Evolutionary conservation across 2,113 vertebrate species (phyloP).

Genomic region (Ramphastos sulfuratus): DNA sequence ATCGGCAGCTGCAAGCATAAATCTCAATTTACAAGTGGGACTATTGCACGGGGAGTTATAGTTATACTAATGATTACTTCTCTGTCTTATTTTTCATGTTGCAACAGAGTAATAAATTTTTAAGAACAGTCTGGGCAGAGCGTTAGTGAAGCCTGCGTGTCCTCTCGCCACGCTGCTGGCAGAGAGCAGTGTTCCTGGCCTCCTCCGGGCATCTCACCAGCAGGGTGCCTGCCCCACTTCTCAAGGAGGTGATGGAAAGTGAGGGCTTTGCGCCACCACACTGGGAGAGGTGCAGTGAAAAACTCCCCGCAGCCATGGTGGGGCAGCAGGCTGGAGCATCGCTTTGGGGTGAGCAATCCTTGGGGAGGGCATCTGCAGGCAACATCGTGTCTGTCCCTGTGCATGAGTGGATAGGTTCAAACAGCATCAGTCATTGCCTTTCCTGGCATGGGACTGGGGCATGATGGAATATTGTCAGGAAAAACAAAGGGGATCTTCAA

Average conservation of each 20-base stretch:
- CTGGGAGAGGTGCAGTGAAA: not conserved
- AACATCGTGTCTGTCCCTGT: not conserved
- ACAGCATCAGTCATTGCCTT: fast-evolving
- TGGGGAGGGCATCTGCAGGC: not conserved
- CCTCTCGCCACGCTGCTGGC: not conserved
- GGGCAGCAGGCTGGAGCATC: not conserved
- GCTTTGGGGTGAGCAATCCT: not conserved
- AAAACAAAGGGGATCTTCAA: not conserved
- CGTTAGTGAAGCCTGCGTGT: slow-evolving; percentile 35
- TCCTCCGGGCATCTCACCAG: fast-evolving
- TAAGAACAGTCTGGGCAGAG: slow-evolving; percentile 79
- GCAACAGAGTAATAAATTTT: slow-evolving; percentile 87
- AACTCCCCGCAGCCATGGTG: fast-evolving
- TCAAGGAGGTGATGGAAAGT: not conserved
- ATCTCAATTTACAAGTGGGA: slow-evolving; percentile 85
- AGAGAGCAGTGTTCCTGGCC: not conserved
- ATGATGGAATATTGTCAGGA: not conserved
- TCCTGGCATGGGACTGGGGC: not conserved
- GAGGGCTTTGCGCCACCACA: not conserved
- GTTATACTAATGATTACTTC: slow-evolving; percentile 83
- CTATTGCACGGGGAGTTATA: slow-evolving; percentile 79
- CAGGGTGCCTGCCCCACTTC: not conserved
- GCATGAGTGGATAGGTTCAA: not conserved
- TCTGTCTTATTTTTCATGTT: slow-evolving; percentile 85
- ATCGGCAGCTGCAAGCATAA: slow-evolving; percentile 81